A percentile compares a stretch with the other conserved stretches of the same genome.
Evolutionary conservation across 2,888 invertebrate species (phyloP).

Genomic region (Didymodactylos carnosus): DNA sequence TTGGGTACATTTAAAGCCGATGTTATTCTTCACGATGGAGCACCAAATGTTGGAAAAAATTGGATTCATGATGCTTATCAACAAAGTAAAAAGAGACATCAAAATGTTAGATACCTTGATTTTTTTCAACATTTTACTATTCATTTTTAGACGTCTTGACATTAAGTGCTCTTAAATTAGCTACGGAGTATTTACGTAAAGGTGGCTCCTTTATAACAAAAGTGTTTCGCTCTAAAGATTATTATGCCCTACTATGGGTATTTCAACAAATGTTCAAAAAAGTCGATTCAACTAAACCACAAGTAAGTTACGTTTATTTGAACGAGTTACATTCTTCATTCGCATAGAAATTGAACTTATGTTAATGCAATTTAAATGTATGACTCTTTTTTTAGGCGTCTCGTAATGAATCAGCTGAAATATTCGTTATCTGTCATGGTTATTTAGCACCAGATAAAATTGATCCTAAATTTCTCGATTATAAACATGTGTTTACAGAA

Average conservation of each 20-base stretch:
- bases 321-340: no score
- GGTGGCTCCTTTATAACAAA: slow-evolving; percentile 97
- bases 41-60: slow-evolving; percentile 82
- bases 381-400: slow-evolving; percentile 48
- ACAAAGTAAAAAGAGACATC: slow-evolving; percentile 43
- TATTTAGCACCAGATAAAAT: slow-evolving; percentile 73
- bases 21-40: slow-evolving; percentile 84
- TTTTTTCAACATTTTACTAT: background rate
- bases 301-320: slow-evolving; percentile 26
- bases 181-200: slow-evolving; percentile 62
- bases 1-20: slow-evolving; percentile 89
- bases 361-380: background rate
- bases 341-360: no score
- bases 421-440: slow-evolving; percentile 86
- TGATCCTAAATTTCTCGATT: slow-evolving; percentile 72
- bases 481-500: slow-evolving; percentile 84
- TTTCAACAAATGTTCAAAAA: slow-evolving; percentile 85
- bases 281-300: slow-evolving; percentile 90
- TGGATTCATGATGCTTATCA: slow-evolving; percentile 94
- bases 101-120: background rate
- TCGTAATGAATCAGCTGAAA: slow-evolving; percentile 91
- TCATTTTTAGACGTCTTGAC: slow-evolving; percentile 51
- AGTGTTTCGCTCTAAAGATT: slow-evolving; percentile 92
- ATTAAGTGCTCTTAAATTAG: slow-evolving; percentile 72
- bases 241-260: slow-evolving; percentile 78